phyloP scores from a whole-genome alignment of 2,113 vertebrate genomes.

The Catagonus wagneri region DNA sequence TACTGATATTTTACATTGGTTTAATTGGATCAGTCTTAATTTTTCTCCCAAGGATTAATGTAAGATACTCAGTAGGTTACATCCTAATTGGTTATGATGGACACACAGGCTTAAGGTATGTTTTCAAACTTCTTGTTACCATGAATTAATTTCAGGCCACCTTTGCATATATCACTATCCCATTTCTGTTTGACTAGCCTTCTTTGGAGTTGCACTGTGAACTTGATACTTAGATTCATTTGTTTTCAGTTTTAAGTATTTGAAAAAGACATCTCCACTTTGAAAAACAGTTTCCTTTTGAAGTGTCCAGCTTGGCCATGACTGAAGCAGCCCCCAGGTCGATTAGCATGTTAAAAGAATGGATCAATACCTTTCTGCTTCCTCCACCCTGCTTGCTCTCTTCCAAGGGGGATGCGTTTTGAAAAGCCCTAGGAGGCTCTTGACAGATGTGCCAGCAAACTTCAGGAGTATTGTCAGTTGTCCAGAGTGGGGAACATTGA shows the following conservation, averaged over 20 bases:
- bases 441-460: conserved; percentile 79
- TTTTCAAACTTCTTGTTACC: conserved; percentile 52
- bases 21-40: conserved; percentile 71
- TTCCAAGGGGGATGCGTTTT: conserved; percentile 83
- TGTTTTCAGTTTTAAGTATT: conserved; percentile 84
- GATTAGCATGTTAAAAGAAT: conserved; percentile 95
- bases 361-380: conserved; percentile 90
- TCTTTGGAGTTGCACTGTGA: conserved; percentile 59
- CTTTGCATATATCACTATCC: conserved; percentile 67
- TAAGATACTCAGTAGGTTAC: conserved; percentile 26
- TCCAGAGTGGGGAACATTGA: neutral
- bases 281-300: conserved; percentile 91
- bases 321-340: conserved; percentile 89
- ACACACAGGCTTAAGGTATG: neutral
- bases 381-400: conserved; percentile 72
- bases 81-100: neutral
- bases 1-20: conserved; percentile 75
- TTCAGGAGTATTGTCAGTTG: conserved; percentile 78
- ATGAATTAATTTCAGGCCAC: neutral
- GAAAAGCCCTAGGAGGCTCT: conserved; percentile 85
- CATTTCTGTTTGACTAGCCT: conserved; percentile 57
- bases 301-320: conserved; percentile 88
- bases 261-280: conserved; percentile 87
- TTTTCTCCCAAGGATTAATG: conserved; percentile 68
- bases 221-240: conserved; percentile 84